phyloP scores from a whole-genome alignment of 2,888 invertebrate species.

The Seladonia tumulorum region DNA sequence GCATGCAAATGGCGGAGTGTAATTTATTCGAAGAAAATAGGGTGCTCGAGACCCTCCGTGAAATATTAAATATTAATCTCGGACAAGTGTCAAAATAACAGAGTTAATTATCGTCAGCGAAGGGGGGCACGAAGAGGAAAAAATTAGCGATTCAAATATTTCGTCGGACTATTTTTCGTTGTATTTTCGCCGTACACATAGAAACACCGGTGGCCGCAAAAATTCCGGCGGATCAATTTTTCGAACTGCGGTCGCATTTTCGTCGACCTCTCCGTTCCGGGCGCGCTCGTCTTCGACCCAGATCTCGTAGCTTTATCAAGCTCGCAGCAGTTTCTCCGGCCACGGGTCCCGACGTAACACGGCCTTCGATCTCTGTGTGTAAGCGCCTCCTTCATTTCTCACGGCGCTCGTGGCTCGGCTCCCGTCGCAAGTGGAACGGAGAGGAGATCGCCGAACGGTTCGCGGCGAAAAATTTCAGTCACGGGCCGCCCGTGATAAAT shows the following conservation, averaged over 20 bases:
- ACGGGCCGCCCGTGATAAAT: conserved; percentile 53
- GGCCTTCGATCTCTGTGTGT: conserved; percentile 61
- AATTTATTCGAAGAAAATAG: background rate
- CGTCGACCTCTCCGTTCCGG: background rate
- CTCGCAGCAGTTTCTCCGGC: conserved; percentile 56
- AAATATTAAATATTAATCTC: background rate
- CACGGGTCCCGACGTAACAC: conserved; percentile 49
- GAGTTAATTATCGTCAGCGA: background rate
- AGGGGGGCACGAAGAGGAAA: background rate
- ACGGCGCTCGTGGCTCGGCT: conserved; percentile 42
- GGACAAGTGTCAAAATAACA: background rate
- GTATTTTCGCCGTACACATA: background rate
- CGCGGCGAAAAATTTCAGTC: conserved; percentile 54
- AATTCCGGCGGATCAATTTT: background rate
- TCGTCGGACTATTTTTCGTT: background rate
- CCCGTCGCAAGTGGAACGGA: conserved; percentile 57
- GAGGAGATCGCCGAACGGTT: conserved; percentile 36
- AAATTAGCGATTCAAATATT: background rate
- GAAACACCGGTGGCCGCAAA: background rate
- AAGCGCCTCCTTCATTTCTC: conserved; percentile 59
- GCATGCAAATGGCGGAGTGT: background rate
- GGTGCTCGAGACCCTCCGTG: background rate
- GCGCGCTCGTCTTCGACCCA: conserved; percentile 44
- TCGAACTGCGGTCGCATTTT: conserved; percentile 24
- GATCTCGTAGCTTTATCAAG: conserved; percentile 60